Base-by-base conservation (phyloP, 1,140 invertebrate species). In the Triops cancriformis region DNA sequence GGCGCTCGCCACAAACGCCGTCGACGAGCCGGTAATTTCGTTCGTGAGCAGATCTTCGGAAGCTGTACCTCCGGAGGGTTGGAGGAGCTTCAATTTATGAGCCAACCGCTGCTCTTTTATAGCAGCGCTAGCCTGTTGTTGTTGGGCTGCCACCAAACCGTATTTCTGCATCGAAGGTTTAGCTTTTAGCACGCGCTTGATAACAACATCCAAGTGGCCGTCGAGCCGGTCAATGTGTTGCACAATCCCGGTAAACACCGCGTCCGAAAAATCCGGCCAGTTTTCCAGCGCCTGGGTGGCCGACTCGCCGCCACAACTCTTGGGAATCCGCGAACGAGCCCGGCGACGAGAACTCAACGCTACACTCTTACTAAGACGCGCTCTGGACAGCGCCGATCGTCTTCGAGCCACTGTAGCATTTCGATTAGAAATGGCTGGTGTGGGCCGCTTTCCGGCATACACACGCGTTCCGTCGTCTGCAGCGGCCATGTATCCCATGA, bases 221-320 rank as follows among this genome's bases (percentile, higher is more conserved):
- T 26, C 31, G 41, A 73, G 27, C n/a, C 73, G 72, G 73, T 78
- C 77, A 45, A 78, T 73, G 18, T 74, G 64, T 26, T 78, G 31
- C 9, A 78, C 77, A 23, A 73, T 41, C 26, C 26, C 77, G 18
- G 72, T 78, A 42, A 78, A 78, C 12, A 78, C 77, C 18, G 45
- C 27, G n/a, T 78, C 64, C 41, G 64, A 73, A 28, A 42, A 78
- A 45, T 73, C 26, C 26, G 5, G 45, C 77, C 77, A 78, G 27
- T 78, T 42, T 45, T 78, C 77, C n/a, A 78, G 77, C 18, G 73
- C 42, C 9, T 73, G 72, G 41, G 64, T 78, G 27, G 31, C 73
- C 72, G 72, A 73, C 41, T 73, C 64, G 1, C 77, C 77, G 4
- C 42, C 73, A 26, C 77, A 78, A 74, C 77, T 78, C 31, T 78